A percentile compares a stretch with the other conserved stretches of the same genome.
These are phyloP conservation scores for Silvanus unidentatus DNA, from an alignment of 2,888 invertebrate species.

Conservation along the genomic window DNA sequence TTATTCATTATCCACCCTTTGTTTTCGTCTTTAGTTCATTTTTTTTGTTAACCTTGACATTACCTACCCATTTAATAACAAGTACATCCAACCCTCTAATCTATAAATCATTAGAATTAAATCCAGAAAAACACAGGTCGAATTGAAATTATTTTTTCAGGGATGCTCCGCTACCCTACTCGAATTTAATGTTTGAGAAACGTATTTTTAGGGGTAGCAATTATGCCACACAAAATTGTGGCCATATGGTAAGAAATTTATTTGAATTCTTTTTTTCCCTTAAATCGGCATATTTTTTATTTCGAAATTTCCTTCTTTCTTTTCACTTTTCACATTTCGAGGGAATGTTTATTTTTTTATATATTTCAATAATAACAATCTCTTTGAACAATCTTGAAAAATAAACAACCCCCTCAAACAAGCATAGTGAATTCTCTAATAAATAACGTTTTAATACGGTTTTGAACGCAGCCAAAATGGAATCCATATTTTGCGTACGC, in stretches of 20 bases:
- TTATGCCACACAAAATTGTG: slow-evolving; percentile 50
- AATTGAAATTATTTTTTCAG: slow-evolving; percentile 41
- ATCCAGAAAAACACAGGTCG: too few species aligned
- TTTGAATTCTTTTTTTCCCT: neutral
- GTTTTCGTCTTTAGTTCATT: too few species aligned
- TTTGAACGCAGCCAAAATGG: slow-evolving; percentile 46
- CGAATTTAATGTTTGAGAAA: slow-evolving; percentile 87
- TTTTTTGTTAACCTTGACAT: neutral
- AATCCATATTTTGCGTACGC: slow-evolving; percentile 54
- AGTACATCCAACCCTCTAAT: too few species aligned
- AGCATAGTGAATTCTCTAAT: too few species aligned
- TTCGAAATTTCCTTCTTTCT: slow-evolving; percentile 14
- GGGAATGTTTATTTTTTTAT: too few species aligned
- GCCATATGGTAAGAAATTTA: slow-evolving; percentile 32
- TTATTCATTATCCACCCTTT: too few species aligned
- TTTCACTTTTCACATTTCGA: neutral
- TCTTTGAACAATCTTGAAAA: too few species aligned
- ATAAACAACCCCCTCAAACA: neutral
- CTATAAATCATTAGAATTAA: too few species aligned
- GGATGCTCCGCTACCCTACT: slow-evolving; percentile 54
- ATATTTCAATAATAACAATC: too few species aligned
- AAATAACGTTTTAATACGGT: slow-evolving; percentile 2
- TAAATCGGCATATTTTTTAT: slow-evolving; percentile 28
- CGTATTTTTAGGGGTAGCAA: slow-evolving; percentile 81
- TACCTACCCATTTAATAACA: neutral